A percentile compares a stretch with the other conserved stretches of the same genome.
These are phyloP conservation scores for Uloborus diversus DNA, from an alignment of 1,140 invertebrate species.

Conservation along the genomic window DNA sequence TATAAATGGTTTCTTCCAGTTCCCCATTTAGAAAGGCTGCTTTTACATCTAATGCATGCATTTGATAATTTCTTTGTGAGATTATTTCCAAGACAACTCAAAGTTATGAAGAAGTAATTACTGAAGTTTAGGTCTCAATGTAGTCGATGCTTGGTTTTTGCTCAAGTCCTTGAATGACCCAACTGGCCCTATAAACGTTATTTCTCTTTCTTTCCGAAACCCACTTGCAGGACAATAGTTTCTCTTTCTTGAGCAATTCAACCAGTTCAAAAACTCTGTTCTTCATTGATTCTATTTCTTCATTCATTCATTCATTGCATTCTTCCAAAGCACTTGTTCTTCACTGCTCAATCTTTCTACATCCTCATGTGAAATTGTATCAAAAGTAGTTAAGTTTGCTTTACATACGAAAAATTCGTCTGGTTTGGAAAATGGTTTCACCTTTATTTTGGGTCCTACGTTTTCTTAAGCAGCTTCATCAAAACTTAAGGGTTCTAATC, in stretches of 20 bases:
- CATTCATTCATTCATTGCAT: too few relatives aligned
- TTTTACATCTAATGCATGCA: conserved; percentile 61
- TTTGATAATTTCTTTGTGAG: conserved; percentile 51
- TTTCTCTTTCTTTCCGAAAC: background rate
- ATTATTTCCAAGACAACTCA: background rate
- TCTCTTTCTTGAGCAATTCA: conserved; percentile 13
- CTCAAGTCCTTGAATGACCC: conserved; percentile 61
- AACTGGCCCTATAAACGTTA: conserved; percentile 63
- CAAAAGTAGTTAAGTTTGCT: too few relatives aligned
- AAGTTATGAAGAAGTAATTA: background rate
- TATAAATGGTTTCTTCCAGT: conserved; percentile 64
- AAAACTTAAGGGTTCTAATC: background rate
- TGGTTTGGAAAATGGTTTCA: background rate
- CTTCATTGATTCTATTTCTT: too few relatives aligned
- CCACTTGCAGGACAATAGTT: too few relatives aligned
- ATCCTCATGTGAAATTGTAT: too few relatives aligned
- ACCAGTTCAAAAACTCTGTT: too few relatives aligned
- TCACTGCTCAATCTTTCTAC: too few relatives aligned
- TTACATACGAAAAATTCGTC: too few relatives aligned
- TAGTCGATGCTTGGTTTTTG: conserved; percentile 54
- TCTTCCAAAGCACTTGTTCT: too few relatives aligned
- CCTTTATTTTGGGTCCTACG: background rate
- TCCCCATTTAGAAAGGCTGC: conserved; percentile 63
- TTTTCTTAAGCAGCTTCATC: too few relatives aligned
- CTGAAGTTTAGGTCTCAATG: background rate